phyloP scores from a whole-genome alignment of 2,888 invertebrate genomes.

The Cataglyphis livida region DNA sequence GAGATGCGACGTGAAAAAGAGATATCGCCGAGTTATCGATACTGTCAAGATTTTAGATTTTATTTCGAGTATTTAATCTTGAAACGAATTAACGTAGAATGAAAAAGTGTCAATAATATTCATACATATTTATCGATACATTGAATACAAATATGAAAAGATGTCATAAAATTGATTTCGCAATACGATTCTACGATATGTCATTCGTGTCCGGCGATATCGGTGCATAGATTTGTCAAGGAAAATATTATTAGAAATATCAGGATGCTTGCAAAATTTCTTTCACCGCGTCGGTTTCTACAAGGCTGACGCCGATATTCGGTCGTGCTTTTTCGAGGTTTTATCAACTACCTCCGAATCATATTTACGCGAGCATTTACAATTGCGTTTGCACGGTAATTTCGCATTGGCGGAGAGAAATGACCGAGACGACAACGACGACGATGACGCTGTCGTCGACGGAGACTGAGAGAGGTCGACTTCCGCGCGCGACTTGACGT shows the following conservation, averaged over 20 bases:
- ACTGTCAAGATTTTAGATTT: neutral
- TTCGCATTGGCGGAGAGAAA: slow-evolving; percentile 53
- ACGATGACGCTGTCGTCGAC: neutral
- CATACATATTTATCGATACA: neutral
- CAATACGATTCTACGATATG: neutral
- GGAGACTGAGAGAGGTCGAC: slow-evolving; percentile 47
- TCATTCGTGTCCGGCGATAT: neutral
- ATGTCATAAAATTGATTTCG: neutral
- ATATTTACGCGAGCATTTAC: slow-evolving; percentile 70
- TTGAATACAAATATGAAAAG: neutral
- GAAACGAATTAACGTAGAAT: neutral
- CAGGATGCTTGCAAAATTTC: slow-evolving; percentile 58
- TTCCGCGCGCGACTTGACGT: slow-evolving; percentile 45
- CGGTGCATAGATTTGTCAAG: neutral
- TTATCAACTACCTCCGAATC: slow-evolving; percentile 52
- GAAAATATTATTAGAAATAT: slow-evolving; percentile 56
- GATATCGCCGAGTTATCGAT: neutral
- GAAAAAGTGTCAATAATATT: neutral
- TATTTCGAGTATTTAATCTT: neutral
- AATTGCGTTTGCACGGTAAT: slow-evolving; percentile 73
- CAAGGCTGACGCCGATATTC: slow-evolving; percentile 9
- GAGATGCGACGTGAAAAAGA: slow-evolving; percentile 16
- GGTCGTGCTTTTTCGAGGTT: slow-evolving; percentile 7
- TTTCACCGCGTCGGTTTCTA: slow-evolving; percentile 48
- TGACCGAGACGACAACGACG: slow-evolving; percentile 23